Evolutionary conservation across 37 sponge, comb jelly and placozoan species (phyloP).

Genomic region (Hormiphora californensis): DNA sequence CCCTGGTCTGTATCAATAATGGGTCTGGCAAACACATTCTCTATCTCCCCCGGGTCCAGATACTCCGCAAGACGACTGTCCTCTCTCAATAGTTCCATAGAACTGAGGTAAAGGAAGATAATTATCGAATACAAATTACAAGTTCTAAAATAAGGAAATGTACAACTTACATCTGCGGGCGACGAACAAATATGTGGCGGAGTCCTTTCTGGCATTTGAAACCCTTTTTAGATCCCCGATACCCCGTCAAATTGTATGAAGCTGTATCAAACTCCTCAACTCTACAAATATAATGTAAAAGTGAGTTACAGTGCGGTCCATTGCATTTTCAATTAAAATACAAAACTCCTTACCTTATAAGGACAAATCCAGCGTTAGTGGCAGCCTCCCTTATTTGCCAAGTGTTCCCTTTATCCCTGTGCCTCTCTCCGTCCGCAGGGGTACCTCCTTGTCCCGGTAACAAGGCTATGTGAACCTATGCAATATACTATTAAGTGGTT

Average conservation of each 20-base stretch:
- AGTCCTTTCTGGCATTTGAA: background rate
- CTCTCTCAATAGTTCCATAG: background rate
- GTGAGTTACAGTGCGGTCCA: background rate
- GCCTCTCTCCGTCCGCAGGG: background rate
- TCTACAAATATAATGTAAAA: background rate
- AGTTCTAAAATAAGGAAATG: background rate
- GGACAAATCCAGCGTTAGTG: background rate
- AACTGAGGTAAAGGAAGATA: too few relatives aligned
- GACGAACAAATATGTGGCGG: background rate
- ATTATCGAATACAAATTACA: too few relatives aligned
- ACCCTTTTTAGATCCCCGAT: background rate
- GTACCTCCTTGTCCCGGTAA: conserved; percentile 49
- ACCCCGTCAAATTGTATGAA: conserved; percentile 1
- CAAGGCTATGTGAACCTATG: background rate
- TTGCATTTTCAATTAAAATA: background rate
- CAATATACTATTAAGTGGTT: background rate
- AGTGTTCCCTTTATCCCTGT: background rate
- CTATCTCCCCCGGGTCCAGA: background rate
- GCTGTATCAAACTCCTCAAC: conserved; percentile 28
- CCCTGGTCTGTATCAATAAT: background rate
- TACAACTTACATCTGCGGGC: background rate
- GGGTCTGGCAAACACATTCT: background rate
- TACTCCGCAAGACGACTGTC: background rate
- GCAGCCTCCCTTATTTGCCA: conserved; percentile 37
- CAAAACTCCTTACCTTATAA: background rate